A percentile compares a stretch with the other conserved stretches of the same genome.
phyloP scores from a whole-genome alignment of 2,888 invertebrate species.

The Dexiosoma caninum region DNA sequence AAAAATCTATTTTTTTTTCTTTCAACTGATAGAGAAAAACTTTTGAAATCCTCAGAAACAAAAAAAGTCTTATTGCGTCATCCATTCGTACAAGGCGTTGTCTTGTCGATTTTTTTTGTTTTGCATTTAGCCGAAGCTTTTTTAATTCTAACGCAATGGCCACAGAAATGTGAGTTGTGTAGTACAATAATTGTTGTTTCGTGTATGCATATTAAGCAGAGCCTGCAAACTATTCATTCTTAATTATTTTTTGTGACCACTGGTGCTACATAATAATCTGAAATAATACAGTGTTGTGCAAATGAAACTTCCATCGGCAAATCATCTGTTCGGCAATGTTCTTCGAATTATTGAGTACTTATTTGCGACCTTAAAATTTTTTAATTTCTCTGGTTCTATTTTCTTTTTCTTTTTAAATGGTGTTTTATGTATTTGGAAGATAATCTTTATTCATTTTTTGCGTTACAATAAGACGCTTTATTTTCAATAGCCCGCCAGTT shows the following conservation, averaged over 20 bases:
- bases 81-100: conserved; percentile 43
- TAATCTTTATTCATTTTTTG: no score
- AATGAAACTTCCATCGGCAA: no score
- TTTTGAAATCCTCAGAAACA: not conserved
- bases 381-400: no score
- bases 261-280: no score
- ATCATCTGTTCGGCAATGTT: no score
- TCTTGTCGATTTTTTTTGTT: conserved; percentile 31
- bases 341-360: no score
- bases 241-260: not conserved
- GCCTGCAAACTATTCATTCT: not conserved
- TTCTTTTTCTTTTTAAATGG: no score
- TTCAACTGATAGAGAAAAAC: conserved; percentile 5
- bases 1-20: not conserved
- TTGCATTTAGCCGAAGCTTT: not conserved
- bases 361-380: no score
- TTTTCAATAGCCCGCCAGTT: no score
- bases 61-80: conserved; percentile 51
- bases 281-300: no score
- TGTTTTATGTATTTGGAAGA: no score
- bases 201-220: conserved; percentile 2
- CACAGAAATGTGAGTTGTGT: conserved; percentile 15
- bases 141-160: conserved; percentile 31
- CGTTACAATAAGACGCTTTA: no score
- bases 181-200: not conserved